These are phyloP conservation scores for Myotis myotis DNA, from an alignment of 2,797 vertebrate genomes.

Conservation along the genomic window DNA sequence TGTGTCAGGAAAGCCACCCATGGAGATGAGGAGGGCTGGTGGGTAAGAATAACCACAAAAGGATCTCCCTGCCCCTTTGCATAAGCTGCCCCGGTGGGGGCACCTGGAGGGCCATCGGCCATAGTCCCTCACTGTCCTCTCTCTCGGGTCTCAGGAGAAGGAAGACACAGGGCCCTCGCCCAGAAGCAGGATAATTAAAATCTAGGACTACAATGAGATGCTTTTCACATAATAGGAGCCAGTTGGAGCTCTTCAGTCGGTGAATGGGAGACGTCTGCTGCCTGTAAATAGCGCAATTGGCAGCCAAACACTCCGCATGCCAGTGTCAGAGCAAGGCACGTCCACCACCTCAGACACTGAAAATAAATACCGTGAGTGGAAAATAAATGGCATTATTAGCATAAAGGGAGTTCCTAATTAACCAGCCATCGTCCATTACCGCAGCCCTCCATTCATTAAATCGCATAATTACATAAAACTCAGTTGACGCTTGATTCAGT, in stretches of 20 bases:
- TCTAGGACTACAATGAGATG: not conserved
- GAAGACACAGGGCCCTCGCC: not conserved
- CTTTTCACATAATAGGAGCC: constrained; percentile 38
- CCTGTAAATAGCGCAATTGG: constrained; percentile 49
- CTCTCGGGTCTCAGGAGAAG: not conserved
- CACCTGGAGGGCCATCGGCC: too few relatives aligned
- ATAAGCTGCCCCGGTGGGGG: not conserved
- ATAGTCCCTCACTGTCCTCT: not conserved
- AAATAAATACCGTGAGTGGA: constrained; percentile 78
- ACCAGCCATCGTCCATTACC: constrained; percentile 86
- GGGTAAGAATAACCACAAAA: not conserved
- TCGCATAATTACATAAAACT: constrained; percentile 87
- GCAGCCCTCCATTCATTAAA: constrained; percentile 88
- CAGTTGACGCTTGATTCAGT: constrained; percentile 83
- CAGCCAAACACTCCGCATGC: constrained; percentile 34
- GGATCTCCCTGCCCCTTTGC: not conserved
- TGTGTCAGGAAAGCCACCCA: not conserved
- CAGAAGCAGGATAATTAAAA: not conserved
- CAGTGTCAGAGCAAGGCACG: constrained; percentile 48
- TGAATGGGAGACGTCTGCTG: not conserved
- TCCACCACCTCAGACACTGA: constrained; percentile 58
- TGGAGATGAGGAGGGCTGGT: too few relatives aligned
- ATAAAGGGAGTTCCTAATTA: constrained; percentile 87
- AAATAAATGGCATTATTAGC: constrained; percentile 85
- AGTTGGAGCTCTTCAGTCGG: not conserved